These are phyloP conservation scores for Tupiocoris notatus DNA, from an alignment of 2,888 invertebrate genomes.

Conservation along the genomic window DNA sequence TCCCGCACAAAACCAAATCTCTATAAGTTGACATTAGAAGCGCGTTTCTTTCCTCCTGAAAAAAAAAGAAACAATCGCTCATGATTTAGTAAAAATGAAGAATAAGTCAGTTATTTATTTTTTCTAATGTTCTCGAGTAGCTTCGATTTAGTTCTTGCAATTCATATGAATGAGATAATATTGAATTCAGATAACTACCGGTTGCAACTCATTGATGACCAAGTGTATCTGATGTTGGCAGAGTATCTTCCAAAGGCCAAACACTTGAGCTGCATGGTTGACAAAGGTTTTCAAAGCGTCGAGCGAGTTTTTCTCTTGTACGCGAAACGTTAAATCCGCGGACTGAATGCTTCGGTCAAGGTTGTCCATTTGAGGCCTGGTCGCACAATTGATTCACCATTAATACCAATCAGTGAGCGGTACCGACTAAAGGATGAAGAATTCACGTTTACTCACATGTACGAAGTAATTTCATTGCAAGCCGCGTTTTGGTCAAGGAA, in stretches of 20 bases:
- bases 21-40: conserved; percentile 64
- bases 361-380: neutral
- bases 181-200: conserved; percentile 37
- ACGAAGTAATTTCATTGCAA: conserved; percentile 20
- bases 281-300: conserved; percentile 72
- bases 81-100: too few species aligned
- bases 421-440: too few species aligned
- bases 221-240: conserved; percentile 89
- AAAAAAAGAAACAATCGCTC: too few species aligned
- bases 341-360: conserved; percentile 27
- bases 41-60: conserved; percentile 61
- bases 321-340: conserved; percentile 14
- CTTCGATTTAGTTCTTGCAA: too few species aligned
- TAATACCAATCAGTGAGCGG: too few species aligned
- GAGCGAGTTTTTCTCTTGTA: conserved; percentile 73
- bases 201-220: conserved; percentile 64
- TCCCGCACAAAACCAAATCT: conserved; percentile 74
- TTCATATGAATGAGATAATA: too few species aligned
- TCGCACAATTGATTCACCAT: too few species aligned
- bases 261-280: conserved; percentile 79
- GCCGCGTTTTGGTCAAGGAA: conserved; percentile 64
- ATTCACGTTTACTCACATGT: conserved; percentile 24
- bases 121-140: too few species aligned
- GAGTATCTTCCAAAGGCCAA: conserved; percentile 89
- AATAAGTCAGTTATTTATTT: too few species aligned